phyloP scores from a whole-genome alignment of 2,888 invertebrate species.

The Acanthococcus lagerstroemiae region DNA sequence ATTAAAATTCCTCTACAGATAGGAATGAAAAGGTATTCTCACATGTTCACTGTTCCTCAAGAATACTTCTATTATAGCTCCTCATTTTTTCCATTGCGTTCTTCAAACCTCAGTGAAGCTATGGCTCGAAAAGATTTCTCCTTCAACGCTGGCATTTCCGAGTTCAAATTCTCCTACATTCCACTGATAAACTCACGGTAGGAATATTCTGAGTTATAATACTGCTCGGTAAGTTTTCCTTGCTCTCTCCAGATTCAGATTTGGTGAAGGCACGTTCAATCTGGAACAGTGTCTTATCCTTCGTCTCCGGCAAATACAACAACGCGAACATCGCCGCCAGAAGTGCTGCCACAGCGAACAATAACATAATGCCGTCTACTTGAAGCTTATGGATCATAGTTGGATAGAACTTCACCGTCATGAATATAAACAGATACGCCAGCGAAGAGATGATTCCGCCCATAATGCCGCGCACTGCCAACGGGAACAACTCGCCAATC shows the following conservation, averaged over 20 bases:
- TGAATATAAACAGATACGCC: slow-evolving; percentile 58
- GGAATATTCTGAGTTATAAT: slow-evolving; percentile 20
- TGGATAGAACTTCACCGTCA: slow-evolving; percentile 60
- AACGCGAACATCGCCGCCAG: slow-evolving; percentile 52
- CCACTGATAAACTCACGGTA: slow-evolving; percentile 9
- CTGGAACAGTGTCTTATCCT: slow-evolving; percentile 55
- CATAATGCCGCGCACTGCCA: slow-evolving; percentile 57
- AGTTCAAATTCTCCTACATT: slow-evolving; percentile 10
- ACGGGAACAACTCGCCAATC: slow-evolving; percentile 61
- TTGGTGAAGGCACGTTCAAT: slow-evolving; percentile 47
- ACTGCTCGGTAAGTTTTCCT: slow-evolving; percentile 18
- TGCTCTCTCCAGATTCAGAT: slow-evolving; percentile 24
- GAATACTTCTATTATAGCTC: too few species aligned
- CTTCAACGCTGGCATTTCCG: too few species aligned
- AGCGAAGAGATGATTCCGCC: slow-evolving; percentile 60
- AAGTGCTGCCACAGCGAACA: slow-evolving; percentile 52
- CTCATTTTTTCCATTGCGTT: too few species aligned
- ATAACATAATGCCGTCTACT: slow-evolving; percentile 53
- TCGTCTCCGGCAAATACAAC: slow-evolving; percentile 57
- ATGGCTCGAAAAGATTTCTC: too few species aligned
- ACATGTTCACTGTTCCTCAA: too few species aligned
- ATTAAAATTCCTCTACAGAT: too few species aligned
- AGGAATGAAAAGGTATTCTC: too few species aligned
- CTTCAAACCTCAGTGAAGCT: too few species aligned
- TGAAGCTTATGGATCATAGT: slow-evolving; percentile 42